Percentiles rank a stretch among this genome's conserved stretches.
These are phyloP conservation scores for Kryptolebias ocellatus DNA, from an alignment of 2,797 vertebrate genomes.

Conservation along the genomic window DNA sequence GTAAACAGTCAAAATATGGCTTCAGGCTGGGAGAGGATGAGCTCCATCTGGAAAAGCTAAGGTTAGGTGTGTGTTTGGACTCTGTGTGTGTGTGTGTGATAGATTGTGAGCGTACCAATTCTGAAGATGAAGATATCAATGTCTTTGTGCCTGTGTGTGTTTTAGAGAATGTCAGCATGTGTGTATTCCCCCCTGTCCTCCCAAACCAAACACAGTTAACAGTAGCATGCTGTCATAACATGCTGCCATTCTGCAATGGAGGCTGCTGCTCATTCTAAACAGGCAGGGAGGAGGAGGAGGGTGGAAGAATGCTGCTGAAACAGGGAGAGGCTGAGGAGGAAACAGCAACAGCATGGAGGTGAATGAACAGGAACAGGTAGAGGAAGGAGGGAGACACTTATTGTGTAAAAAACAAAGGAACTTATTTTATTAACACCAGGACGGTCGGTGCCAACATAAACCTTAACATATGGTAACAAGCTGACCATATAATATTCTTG, in stretches of 20 bases:
- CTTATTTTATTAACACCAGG: slow-evolving; percentile 1
- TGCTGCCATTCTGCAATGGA: slow-evolving; percentile 66
- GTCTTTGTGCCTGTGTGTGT: slow-evolving; percentile 46
- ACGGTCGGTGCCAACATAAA: neutral
- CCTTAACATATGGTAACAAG: slow-evolving; percentile 50
- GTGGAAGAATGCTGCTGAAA: slow-evolving; percentile 42
- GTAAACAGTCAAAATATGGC: slow-evolving; percentile 68
- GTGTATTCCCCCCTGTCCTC: slow-evolving; percentile 65
- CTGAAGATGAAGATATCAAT: slow-evolving; percentile 63
- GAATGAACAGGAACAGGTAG: slow-evolving; percentile 38
- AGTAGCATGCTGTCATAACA: slow-evolving; percentile 80
- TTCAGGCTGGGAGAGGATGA: slow-evolving; percentile 56
- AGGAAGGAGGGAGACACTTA: slow-evolving; percentile 18
- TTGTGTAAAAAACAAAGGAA: slow-evolving; percentile 20
- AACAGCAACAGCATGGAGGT: slow-evolving; percentile 26
- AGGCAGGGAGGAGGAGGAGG: slow-evolving; percentile 44
- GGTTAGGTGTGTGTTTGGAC: slow-evolving; percentile 27
- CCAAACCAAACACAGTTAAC: slow-evolving; percentile 77
- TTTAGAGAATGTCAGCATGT: slow-evolving; percentile 52
- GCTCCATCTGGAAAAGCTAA: slow-evolving; percentile 65
- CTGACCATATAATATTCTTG: slow-evolving; percentile 32
- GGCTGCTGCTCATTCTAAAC: slow-evolving; percentile 64
- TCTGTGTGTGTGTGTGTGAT: slow-evolving; percentile 3
- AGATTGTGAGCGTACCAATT: slow-evolving; percentile 17
- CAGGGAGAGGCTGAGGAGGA: slow-evolving; percentile 19